Percentiles rank a stretch among this genome's conserved stretches.
These are phyloP conservation scores for Drosophila ustulata DNA, from an alignment of 2,888 invertebrate species.

Conservation along the genomic window DNA sequence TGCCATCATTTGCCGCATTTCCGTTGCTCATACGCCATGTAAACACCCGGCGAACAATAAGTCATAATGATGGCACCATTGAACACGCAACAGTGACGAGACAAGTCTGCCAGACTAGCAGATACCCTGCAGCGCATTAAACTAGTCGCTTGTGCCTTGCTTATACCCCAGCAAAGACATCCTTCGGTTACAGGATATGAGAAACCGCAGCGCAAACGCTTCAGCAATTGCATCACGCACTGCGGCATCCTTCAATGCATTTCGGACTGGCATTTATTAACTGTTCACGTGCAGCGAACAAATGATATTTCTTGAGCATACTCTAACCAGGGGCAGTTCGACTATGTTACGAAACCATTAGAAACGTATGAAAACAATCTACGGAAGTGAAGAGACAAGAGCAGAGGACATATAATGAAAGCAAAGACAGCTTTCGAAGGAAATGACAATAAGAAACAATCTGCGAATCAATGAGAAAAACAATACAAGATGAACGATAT, in stretches of 20 bases:
- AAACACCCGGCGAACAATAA: constrained; percentile 68
- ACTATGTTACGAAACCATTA: neutral
- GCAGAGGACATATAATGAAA: neutral
- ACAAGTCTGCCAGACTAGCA: neutral
- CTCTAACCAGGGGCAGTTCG: constrained; percentile 18
- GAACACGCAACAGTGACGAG: constrained; percentile 6
- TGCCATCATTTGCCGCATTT: constrained; percentile 44
- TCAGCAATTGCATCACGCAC: constrained; percentile 71
- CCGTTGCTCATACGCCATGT: constrained; percentile 72
- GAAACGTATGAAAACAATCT: neutral
- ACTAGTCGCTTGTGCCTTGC: neutral
- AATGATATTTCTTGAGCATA: constrained; percentile 47
- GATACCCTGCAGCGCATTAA: constrained; percentile 1
- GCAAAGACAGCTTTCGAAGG: neutral
- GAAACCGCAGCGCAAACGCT: constrained; percentile 24
- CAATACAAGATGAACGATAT: neutral
- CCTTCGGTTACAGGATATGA: constrained; percentile 9
- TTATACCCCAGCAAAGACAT: neutral
- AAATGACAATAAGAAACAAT: neutral
- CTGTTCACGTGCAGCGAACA: constrained; percentile 71
- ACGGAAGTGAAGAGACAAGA: neutral
- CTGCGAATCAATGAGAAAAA: neutral
- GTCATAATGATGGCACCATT: constrained; percentile 67
- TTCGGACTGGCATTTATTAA: constrained; percentile 73
- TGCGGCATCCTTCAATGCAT: constrained; percentile 62